Percentiles rank a stretch among this genome's conserved stretches.
These are phyloP conservation scores for Hippopotamus amphibius DNA, from an alignment of 2,113 vertebrate genomes.

Conservation along the genomic window DNA sequence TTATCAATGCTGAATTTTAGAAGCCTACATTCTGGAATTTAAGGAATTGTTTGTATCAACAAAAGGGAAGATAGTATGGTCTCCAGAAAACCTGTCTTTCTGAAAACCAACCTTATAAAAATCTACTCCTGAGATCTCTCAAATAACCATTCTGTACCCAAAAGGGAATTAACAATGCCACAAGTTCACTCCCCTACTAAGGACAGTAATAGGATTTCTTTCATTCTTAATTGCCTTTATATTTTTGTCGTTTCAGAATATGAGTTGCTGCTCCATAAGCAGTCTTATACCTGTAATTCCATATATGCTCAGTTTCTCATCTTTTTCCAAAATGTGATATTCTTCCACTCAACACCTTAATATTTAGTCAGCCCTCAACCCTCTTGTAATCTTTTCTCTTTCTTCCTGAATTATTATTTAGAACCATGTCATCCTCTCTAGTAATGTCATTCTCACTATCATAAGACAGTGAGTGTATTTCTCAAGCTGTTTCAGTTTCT, in stretches of 20 bases:
- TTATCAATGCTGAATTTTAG: neutral
- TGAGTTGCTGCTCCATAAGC: neutral
- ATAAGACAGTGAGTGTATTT: neutral
- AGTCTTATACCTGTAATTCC: neutral
- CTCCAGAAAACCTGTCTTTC: neutral
- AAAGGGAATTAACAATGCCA: neutral
- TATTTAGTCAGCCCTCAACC: neutral
- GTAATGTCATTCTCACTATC: neutral
- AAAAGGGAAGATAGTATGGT: neutral
- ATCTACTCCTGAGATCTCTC: neutral
- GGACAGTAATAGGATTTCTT: neutral
- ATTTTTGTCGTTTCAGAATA: conserved; percentile 35
- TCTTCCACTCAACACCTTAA: neutral
- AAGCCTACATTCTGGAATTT: neutral
- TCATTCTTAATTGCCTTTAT: neutral
- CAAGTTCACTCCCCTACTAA: neutral
- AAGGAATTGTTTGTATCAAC: conserved; percentile 6
- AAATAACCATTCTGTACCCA: neutral
- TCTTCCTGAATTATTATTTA: neutral
- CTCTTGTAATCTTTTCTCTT: neutral
- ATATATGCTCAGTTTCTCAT: neutral
- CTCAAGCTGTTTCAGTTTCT: neutral
- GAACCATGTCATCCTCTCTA: neutral
- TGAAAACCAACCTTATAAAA: conserved; percentile 47
- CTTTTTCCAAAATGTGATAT: neutral